Conservation (phyloP, 2,888 invertebrate genomes). For the Prosopocoilus inquinatus region DNA sequence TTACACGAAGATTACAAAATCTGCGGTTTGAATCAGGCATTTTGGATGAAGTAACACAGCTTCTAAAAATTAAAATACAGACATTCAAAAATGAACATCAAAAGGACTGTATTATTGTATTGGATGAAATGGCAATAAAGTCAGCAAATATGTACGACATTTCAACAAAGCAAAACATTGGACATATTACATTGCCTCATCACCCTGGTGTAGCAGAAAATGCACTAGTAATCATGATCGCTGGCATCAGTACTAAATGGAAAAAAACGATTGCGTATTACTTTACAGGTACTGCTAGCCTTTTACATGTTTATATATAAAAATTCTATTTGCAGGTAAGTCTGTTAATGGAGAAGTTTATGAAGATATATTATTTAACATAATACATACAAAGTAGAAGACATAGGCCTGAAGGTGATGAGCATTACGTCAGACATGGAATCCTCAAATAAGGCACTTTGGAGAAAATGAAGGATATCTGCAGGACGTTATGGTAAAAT, state of each 20-base stretch:
- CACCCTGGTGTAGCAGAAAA: background rate
- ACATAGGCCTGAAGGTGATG: constrained; percentile 13
- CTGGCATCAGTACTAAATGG: background rate
- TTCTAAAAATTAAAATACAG: background rate
- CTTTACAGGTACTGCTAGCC: background rate
- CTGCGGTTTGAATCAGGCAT: no score
- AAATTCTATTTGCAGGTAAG: no score
- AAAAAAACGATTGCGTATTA: background rate
- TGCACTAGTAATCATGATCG: background rate
- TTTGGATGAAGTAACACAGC: background rate
- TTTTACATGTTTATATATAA: no score
- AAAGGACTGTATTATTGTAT: background rate
- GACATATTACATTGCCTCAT: background rate
- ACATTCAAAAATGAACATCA: background rate
- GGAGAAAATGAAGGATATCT: constrained; percentile 22
- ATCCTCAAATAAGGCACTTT: constrained; percentile 26
- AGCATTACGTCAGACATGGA: constrained; percentile 30
- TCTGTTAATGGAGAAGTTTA: constrained; percentile 5
- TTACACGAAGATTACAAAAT: no score
- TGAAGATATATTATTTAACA: constrained; percentile 7
- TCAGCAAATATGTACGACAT: no score
- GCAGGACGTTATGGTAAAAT: constrained; percentile 7
- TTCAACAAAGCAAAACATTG: background rate
- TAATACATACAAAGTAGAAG: constrained; percentile 8
- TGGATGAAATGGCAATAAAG: background rate